Evolutionary conservation across 2,113 vertebrate genomes (phyloP), one percentile per base, ranked within the genome.

Genomic region (Hyla sarda): DNA sequence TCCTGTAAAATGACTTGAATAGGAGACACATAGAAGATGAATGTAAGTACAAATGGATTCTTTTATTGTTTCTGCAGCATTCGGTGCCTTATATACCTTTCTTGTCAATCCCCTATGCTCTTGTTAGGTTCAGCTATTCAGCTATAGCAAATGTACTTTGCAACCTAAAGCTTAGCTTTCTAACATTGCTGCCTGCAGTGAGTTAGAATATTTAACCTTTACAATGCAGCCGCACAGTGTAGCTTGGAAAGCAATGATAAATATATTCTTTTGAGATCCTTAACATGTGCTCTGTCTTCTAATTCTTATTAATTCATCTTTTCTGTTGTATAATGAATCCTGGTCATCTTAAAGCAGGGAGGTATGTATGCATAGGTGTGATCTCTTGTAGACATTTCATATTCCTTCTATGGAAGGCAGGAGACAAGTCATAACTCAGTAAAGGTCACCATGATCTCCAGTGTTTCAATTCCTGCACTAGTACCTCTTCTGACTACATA

Each of bases 1-100:
- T 0, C 48, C 73, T 90, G 91, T 89, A 93, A 89, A 88, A 96
- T 94, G 93, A 91, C 95, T 93, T 96, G 95, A 95, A 92, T 89
- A 83, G 32, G 30, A 83, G 69, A 83, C 86, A 87, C 80, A 23
- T 69, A 89, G 89, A 94, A 91, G 90, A 95, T 95, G 94, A 91
- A 95, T 91, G 94, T 94, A 93, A 96, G 94, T 93, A 80, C 32
- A 5, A 1, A 67, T 45, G 0, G 8, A 78, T 84, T 52, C 56
- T n/a, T 72, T 21, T 25, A 52, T 34, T 37, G 52, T 72, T 34
- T 54, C 32, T 74, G 34, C 47, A 47, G 52, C 34, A 60, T 34
- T 19, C 19, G 12, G 28, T 34, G 52, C 73, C 30, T 30, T 73
- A n/a, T 37, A 25, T 34, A 58, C 76, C 17, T 23, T 58, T 52